Base-by-base conservation (phyloP, 2,113 vertebrate species). In the Oostethus manadensis region DNA sequence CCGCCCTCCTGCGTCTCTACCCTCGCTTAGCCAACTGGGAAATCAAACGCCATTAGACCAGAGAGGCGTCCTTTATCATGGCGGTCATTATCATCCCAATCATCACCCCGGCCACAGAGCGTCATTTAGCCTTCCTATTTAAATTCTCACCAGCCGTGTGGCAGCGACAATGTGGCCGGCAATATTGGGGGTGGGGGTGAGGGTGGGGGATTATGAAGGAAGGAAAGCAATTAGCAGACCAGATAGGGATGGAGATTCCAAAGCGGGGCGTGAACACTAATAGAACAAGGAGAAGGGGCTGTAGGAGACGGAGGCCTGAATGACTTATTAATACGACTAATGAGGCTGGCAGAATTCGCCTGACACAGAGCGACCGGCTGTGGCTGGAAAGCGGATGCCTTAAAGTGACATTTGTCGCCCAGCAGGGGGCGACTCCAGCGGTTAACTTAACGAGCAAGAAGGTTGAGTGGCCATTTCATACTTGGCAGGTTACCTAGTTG, bases 31-130 rank as follows among this genome's bases (percentile, higher is more conserved):
- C 84, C 83, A 79, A 71, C 46, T 62, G 85, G 86, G 86, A 88
- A 87, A 88, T 88, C 83, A 87, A 81, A 83, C 59, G 58, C 80
- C 75, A 84, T 88, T 87, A 86, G 80, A 74, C 67, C 49, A 22
- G 66, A 83, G 73, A 74, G 73, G 76, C 53, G 62, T 84, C 79
- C 73, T 87, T 83, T 84, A 85, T 86, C 84, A 78, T 74, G 51
- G 51, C 63, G 26, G 78, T 77, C 82, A 76, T 87, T 87, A 86
- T 84, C 78, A 62, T 76, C 63, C 55, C 13, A 81, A 82, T 84
- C 84, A 85, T 86, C 77, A 72, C 67, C 80, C 60, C 18, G 73
- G 70, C 83, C 77, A 76, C 66, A 60, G 57, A 70, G 76, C 76
- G 56, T 83, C 77, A 71, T 82, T 88, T 84, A 84, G 76, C 74